Percentiles rank a stretch among this genome's conserved stretches.
These are phyloP conservation scores for Smittia aterrima DNA, from an alignment of 2,888 invertebrate species.

Conservation along the genomic window DNA sequence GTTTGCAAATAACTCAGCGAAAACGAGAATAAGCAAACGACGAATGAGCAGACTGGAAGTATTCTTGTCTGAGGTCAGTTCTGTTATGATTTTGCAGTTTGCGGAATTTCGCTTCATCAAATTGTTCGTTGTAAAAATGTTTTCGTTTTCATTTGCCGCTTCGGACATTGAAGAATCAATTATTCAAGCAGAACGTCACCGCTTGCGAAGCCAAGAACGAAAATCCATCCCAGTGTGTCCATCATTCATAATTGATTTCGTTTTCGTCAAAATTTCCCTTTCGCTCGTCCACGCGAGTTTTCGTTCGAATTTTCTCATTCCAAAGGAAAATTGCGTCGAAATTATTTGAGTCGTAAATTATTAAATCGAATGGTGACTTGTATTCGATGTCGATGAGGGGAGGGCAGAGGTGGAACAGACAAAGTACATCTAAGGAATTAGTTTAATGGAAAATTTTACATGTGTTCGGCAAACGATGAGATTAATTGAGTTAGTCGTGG, in stretches of 20 bases:
- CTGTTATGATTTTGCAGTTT: not conserved
- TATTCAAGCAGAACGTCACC: too few species aligned
- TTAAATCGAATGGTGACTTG: slow-evolving; percentile 8
- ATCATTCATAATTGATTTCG: slow-evolving; percentile 28
- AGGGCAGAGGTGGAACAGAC: not conserved
- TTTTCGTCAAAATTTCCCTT: slow-evolving; percentile 5
- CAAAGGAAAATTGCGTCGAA: slow-evolving; percentile 17
- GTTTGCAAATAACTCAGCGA: not conserved
- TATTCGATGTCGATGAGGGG: too few species aligned
- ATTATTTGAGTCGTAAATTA: slow-evolving; percentile 8
- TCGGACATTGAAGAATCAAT: not conserved
- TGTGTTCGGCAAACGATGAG: slow-evolving; percentile 6
- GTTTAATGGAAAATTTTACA: slow-evolving; percentile 25
- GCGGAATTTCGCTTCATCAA: not conserved
- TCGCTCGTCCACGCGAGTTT: not conserved
- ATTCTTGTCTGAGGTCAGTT: slow-evolving; percentile 25
- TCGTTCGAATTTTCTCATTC: not conserved
- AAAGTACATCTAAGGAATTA: slow-evolving; percentile 8
- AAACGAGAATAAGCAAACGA: not conserved
- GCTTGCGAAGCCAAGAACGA: not conserved
- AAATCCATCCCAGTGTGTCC: slow-evolving; percentile 28
- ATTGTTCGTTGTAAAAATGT: not conserved
- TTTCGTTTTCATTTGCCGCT: slow-evolving; percentile 2
- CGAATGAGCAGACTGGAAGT: not conserved
- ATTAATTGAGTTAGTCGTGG: not conserved